Percentiles rank a stretch among this genome's conserved stretches.
These are phyloP conservation scores for Drosophila nigricruria DNA, from an alignment of 2,888 invertebrate genomes.

Conservation along the genomic window DNA sequence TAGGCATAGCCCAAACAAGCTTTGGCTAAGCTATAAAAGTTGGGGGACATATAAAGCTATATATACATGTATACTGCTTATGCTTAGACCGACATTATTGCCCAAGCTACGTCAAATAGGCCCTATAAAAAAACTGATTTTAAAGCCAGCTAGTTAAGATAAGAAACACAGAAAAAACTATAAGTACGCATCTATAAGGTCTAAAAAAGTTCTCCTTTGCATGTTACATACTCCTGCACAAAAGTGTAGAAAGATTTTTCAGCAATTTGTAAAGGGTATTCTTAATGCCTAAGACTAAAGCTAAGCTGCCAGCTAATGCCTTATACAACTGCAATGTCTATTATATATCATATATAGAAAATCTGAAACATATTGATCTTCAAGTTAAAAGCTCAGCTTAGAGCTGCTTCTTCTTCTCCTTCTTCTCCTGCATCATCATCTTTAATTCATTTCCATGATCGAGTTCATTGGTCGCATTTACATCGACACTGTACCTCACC, in stretches of 20 bases:
- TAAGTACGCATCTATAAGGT: not conserved
- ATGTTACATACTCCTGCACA: not conserved
- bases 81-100: not conserved
- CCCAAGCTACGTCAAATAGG: not conserved
- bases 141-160: not conserved
- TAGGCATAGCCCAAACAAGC: not conserved
- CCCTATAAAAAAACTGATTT: not conserved
- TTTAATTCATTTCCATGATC: not conserved
- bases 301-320: not conserved
- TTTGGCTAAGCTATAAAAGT: not conserved
- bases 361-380: not conserved
- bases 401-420: not conserved
- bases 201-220: not conserved
- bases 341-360: not conserved
- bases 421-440: not conserved
- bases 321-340: not conserved
- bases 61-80: not conserved
- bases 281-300: not conserved
- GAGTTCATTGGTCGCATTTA: constrained; percentile 59
- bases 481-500: constrained; percentile 86
- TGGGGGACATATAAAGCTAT: not conserved
- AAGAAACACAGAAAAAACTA: not conserved
- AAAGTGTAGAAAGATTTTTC: no score
- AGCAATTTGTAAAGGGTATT: not conserved
- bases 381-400: not conserved